Percentiles rank a stretch among this genome's conserved stretches.
phyloP scores from a whole-genome alignment of 2,113 vertebrate species.

The Epinephelus fuscoguttatus region DNA sequence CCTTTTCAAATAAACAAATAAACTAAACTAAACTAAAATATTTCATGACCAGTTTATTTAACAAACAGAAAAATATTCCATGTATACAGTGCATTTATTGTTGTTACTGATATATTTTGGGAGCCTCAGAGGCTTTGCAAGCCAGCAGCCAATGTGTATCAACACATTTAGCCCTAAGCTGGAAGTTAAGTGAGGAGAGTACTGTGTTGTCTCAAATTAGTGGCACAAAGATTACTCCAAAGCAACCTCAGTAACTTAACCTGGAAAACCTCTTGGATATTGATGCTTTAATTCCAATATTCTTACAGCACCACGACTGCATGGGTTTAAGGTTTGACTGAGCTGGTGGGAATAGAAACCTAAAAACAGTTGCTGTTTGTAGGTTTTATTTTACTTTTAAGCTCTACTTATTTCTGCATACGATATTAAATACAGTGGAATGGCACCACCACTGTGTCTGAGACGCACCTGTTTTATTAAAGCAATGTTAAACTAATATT shows the following conservation, averaged over 20 bases:
- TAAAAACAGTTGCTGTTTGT: neutral
- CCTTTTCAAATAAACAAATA: too few species aligned
- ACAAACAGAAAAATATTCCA: neutral
- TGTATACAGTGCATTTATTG: neutral
- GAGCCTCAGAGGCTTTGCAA: neutral
- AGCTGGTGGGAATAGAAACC: neutral
- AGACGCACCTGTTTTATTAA: neutral
- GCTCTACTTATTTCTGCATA: neutral
- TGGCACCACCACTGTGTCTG: neutral
- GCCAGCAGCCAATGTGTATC: neutral
- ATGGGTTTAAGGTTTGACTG: neutral
- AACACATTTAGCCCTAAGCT: conserved; percentile 4
- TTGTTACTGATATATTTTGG: neutral
- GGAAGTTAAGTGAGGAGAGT: conserved; percentile 1
- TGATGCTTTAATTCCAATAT: neutral
- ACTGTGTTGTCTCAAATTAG: neutral
- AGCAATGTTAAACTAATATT: conserved; percentile 1
- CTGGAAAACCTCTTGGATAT: neutral
- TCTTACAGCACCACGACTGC: neutral
- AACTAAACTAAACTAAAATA: neutral
- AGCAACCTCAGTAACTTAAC: neutral
- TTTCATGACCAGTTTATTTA: neutral
- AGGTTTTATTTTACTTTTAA: neutral
- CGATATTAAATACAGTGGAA: neutral
- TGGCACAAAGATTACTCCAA: neutral